Percentiles rank a stretch among this genome's conserved stretches.
phyloP scores from a whole-genome alignment of 1,140 invertebrate genomes.

The Wiebesia pumilae region DNA sequence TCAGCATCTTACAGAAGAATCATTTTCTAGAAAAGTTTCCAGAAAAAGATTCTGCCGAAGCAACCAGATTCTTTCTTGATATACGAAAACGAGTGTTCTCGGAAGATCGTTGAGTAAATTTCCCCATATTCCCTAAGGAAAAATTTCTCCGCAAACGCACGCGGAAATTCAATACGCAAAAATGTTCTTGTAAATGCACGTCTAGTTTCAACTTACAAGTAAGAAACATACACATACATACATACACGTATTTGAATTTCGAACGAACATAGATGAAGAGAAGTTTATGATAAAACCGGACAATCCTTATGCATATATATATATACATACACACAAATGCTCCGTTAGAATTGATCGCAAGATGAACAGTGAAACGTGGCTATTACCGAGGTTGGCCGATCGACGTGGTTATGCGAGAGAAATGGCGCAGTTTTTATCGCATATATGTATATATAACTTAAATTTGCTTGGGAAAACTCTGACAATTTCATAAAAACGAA shows the following conservation, averaged over 20 bases:
- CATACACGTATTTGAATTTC: background rate
- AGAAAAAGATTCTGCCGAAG: background rate
- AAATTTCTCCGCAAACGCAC: background rate
- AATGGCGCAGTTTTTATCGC: slow-evolving; percentile 4
- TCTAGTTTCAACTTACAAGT: background rate
- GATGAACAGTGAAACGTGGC: background rate
- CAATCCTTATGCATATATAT: background rate
- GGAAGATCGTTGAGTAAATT: background rate
- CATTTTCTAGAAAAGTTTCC: background rate
- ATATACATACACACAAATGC: background rate
- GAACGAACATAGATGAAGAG: background rate
- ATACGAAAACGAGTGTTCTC: background rate
- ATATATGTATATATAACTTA: background rate
- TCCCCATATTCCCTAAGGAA: background rate
- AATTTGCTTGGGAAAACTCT: background rate
- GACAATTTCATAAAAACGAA: slow-evolving; percentile 20
- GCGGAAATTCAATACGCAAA: slow-evolving; percentile 22
- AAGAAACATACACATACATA: background rate
- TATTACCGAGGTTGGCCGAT: background rate
- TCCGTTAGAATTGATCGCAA: background rate
- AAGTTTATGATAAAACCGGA: background rate
- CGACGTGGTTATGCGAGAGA: slow-evolving; percentile 29
- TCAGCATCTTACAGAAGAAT: background rate
- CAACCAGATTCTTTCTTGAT: slow-evolving; percentile 25
- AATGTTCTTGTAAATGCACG: slow-evolving; percentile 29